These are phyloP conservation scores for Silurus aristotelis DNA, from an alignment of 2,797 vertebrate species.

Conservation along the genomic window DNA sequence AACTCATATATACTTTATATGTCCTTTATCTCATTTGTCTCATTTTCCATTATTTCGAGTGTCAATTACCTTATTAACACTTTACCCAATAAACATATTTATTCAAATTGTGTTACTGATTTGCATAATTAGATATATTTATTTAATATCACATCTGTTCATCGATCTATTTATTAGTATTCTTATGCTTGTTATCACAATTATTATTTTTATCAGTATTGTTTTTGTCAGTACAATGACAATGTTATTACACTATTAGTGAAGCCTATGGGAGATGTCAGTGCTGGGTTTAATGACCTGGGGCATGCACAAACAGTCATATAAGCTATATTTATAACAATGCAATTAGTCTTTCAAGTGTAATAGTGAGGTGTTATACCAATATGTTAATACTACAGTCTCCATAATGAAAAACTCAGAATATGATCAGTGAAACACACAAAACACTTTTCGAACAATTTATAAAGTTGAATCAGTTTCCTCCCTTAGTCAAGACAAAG, in stretches of 20 bases:
- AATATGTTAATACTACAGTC: not conserved
- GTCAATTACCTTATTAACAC: not conserved
- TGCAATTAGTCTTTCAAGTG: not conserved
- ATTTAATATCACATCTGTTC: not conserved
- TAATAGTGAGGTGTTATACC: not conserved
- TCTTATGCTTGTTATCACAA: not conserved
- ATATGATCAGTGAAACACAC: constrained; percentile 8
- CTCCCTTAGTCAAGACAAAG: constrained; percentile 49
- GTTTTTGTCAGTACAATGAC: not conserved
- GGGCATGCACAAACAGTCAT: not conserved
- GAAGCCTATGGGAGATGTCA: not conserved
- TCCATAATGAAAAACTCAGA: not conserved
- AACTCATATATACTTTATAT: not conserved
- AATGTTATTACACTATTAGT: not conserved
- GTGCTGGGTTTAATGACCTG: not conserved
- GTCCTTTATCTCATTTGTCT: constrained; percentile 5
- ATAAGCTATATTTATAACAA: not conserved
- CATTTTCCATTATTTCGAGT: constrained; percentile 11
- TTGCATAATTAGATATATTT: not conserved
- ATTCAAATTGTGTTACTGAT: not conserved
- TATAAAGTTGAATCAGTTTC: constrained; percentile 48
- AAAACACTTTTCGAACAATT: constrained; percentile 40
- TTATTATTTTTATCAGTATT: not conserved
- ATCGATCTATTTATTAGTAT: not conserved
- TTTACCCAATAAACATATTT: not conserved